These are phyloP conservation scores for Aradophagus sp. DNA, from an alignment of 1,140 invertebrate species.

Conservation along the genomic window DNA sequence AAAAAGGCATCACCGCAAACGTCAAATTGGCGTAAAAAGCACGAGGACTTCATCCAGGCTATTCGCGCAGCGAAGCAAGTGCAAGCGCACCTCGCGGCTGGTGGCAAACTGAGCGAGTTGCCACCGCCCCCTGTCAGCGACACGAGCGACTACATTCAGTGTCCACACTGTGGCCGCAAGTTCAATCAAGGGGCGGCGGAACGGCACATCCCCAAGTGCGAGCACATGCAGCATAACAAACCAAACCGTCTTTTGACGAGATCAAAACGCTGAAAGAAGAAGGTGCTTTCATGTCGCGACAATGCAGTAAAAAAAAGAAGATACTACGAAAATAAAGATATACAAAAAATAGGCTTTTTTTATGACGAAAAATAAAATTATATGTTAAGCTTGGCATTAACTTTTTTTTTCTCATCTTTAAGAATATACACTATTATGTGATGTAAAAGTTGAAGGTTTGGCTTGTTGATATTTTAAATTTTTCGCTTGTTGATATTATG, in stretches of 20 bases:
- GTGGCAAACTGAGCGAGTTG: slow-evolving; percentile 89
- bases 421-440: no score
- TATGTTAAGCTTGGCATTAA: no score
- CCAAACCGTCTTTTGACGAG: slow-evolving; percentile 71
- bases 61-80: slow-evolving; percentile 92
- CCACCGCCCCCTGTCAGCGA: slow-evolving; percentile 91
- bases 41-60: slow-evolving; percentile 93
- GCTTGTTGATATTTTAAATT: no score
- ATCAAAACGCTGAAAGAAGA: slow-evolving; percentile 56
- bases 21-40: slow-evolving; percentile 91
- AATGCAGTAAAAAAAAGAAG: no score
- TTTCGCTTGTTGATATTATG: no score
- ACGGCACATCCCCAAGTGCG: slow-evolving; percentile 95
- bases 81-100: slow-evolving; percentile 88
- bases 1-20: slow-evolving; percentile 59
- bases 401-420: no score
- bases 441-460: no score
- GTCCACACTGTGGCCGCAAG: slow-evolving; percentile 90
- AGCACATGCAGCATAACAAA: slow-evolving; percentile 88
- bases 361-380: no score
- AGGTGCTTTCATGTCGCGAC: no score
- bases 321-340: no score
- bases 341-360: no score
- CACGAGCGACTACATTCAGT: slow-evolving; percentile 92
- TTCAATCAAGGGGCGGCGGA: slow-evolving; percentile 92